Base-by-base conservation (phyloP, 2,888 invertebrate genomes). In the Pammene fasciana region DNA sequence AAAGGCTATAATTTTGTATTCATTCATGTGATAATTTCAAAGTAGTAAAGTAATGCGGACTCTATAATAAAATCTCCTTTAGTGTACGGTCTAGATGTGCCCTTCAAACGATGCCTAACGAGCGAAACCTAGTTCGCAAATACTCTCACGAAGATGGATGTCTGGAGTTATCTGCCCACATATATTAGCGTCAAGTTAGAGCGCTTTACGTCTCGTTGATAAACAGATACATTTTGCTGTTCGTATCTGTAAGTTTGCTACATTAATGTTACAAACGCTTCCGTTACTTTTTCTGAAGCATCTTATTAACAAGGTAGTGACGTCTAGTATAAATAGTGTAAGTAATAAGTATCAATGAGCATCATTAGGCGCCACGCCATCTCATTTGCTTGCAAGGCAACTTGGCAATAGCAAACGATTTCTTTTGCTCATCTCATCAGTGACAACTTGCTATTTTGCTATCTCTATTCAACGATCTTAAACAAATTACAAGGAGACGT, bases 71-170 rank as follows among this genome's bases (percentile, higher is more conserved):
- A 45, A 52, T 26, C 59, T 60, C 54, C 50, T n/a, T 64, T 11
- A 41, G 54, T 60, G 38, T 55, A 45, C 68, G 59, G 59, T 65
- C 54, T 57, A 54, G 18, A 11, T 41, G 57, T 26, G 46, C 64
- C 57, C 65, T 65, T 65, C 50, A 64, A 67, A 68, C 68, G 52
- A 18, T 56, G 46, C 54, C 70, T 70, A 70, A 70, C 60, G 70
- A 65, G 70, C 41, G 65, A 70, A 70, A 70, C 59, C 59, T 26
- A 45, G 64, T 16, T 38, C 45, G 26, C 54, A 65, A 67, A 65
- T 26, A 45, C 54, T 55, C 60, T 59, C 54, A 56, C 65, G 41
- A 70, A 54, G 60, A 65, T 55, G 46, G 41, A 65, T 70, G 59
- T 34, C 41, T 70, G 41, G 54, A 65, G 46, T 41, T 65, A 46